Evolutionary conservation across 1,140 invertebrate species (phyloP), one percentile per base, ranked within the genome.

Genomic region (Oscheius sp.): DNA sequence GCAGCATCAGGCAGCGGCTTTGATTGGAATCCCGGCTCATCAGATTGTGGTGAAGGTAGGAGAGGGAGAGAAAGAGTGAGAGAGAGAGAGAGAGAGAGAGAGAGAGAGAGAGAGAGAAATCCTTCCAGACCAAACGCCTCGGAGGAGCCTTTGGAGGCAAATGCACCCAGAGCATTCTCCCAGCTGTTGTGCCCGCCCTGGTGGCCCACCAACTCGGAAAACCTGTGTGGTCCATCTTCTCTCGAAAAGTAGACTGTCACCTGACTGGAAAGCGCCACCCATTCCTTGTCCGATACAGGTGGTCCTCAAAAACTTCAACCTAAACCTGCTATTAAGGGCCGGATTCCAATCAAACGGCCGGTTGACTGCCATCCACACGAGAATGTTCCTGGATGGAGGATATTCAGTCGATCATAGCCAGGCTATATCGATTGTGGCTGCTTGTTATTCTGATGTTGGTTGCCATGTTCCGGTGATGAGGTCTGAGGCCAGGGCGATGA

Each of bases 401-500:
- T 78, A 45, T 23, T 55, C 63, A n/a, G 34, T 28, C 20, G 29
- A 1, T 28, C 65, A 35, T 18, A 74, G 23, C 67, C 70, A 26
- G 67, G 26, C 31, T 38, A 34, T n/a, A n/a, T n/a, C n/a, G n/a
- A n/a, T n/a, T 23, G 67, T 63, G 20, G 32, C 59, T 2, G 62
- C 15, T n/a, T 13, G 31, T 1, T 49, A 38, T 1, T 52, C 32
- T 2, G 84, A 85, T 32, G 79, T 79, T 49, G 59, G 74, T 23
- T 86, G 85, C 65, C 77, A 81, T 28, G 78, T 87, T 46, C 82
- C 85, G 2, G 80, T 84, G 59, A 23, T 86, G 0, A 58, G 66
- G 7, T 75, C 82, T 4, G 77, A 70, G 7, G 83, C 84, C 18
- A 72, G 78, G 26, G 23, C 81, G 0, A 86, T 86, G 63, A 83